phyloP scores from a whole-genome alignment of 2,888 invertebrate species.

The Campoplex capitator region DNA sequence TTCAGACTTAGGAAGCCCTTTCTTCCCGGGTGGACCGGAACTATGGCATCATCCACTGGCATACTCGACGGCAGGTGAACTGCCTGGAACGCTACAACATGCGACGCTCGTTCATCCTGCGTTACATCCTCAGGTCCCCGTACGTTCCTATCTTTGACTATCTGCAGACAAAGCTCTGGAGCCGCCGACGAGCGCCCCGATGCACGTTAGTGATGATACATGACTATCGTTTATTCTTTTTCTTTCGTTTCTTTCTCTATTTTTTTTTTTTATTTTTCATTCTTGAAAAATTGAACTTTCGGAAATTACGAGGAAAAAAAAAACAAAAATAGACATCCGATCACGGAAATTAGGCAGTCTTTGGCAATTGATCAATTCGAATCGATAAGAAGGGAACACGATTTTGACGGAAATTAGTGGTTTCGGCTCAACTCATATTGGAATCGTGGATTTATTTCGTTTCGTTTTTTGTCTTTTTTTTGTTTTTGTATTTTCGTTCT shows the following conservation, averaged over 20 bases:
- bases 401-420: not conserved
- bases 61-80: constrained; percentile 92
- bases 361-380: not conserved
- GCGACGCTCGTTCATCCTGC: constrained; percentile 97
- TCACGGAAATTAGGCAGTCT: too few species aligned
- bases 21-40: constrained; percentile 97
- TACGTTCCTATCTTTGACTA: constrained; percentile 99
- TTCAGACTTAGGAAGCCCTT: constrained; percentile 97
- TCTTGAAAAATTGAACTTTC: not conserved
- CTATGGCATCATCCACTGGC: constrained; percentile 97
- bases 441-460: too few species aligned
- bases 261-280: constrained; percentile 13
- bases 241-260: not conserved
- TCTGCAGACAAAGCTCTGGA: constrained; percentile 92
- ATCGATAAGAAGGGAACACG: not conserved
- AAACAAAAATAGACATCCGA: not conserved
- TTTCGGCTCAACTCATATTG: too few species aligned
- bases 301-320: too few species aligned
- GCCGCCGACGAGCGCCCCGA: constrained; percentile 87
- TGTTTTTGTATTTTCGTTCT: not conserved
- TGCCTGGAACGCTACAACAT: constrained; percentile 94
- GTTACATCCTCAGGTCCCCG: constrained; percentile 98
- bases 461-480: constrained; percentile 68
- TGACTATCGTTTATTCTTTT: constrained; percentile 82
- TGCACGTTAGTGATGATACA: constrained; percentile 86